phyloP scores from a whole-genome alignment of 2,888 invertebrate species.

The Cerceris rybyensis region DNA sequence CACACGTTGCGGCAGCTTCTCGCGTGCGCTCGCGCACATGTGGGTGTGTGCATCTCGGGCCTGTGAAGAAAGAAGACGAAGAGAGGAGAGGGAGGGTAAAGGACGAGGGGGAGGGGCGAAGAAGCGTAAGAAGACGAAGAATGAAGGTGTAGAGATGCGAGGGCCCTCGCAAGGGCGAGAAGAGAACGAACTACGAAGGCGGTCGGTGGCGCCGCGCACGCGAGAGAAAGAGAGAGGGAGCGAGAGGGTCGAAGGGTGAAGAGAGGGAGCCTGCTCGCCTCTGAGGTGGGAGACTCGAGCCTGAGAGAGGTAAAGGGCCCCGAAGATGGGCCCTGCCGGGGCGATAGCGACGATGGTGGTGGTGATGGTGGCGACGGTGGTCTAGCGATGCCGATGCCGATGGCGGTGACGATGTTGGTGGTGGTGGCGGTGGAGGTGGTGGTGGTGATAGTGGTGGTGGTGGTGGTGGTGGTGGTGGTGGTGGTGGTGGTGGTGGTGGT shows the following conservation, averaged over 20 bases:
- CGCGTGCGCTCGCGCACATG: slow-evolving; percentile 13
- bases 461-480: slow-evolving; percentile 57
- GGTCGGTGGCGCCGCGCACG: slow-evolving; percentile 66
- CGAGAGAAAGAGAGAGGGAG: slow-evolving; percentile 27
- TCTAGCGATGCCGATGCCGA: slow-evolving; percentile 28
- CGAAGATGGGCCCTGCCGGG: slow-evolving; percentile 68
- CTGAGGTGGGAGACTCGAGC: slow-evolving; percentile 32
- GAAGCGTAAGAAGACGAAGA: slow-evolving; percentile 41
- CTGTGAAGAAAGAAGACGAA: slow-evolving; percentile 9
- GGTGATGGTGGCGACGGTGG: slow-evolving; percentile 20
- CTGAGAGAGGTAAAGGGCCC: slow-evolving; percentile 67
- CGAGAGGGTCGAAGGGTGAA: slow-evolving; percentile 42
- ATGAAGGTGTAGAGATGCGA: slow-evolving; percentile 34
- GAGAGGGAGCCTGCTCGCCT: slow-evolving; percentile 4
- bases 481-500: slow-evolving; percentile 40
- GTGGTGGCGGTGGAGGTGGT: slow-evolving; percentile 11
- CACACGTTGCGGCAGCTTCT: slow-evolving; percentile 34
- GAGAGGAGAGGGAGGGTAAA: neutral
- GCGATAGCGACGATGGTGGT: slow-evolving; percentile 58
- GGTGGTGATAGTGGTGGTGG: slow-evolving; percentile 23
- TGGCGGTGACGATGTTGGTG: slow-evolving; percentile 3
- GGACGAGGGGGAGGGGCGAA: slow-evolving; percentile 4
- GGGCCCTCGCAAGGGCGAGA: slow-evolving; percentile 39
- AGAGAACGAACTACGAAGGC: slow-evolving; percentile 50
- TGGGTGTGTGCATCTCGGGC: slow-evolving; percentile 2